Conservation (phyloP, 2,888 invertebrate species). For the Acleris holmiana region DNA sequence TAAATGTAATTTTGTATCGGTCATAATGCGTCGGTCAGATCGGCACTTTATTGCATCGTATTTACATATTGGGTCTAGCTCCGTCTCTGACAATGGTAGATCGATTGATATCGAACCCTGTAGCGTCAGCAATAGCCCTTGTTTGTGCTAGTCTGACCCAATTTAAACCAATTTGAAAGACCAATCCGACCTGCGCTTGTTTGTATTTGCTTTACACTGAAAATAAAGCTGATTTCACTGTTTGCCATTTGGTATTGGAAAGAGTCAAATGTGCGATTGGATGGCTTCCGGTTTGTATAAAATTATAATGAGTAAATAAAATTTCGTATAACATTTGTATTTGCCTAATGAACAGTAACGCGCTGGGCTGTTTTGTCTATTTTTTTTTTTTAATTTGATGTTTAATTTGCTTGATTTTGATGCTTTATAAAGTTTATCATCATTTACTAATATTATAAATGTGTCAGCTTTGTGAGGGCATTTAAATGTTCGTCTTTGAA, state of each 20-base stretch:
- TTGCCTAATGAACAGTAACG: neutral
- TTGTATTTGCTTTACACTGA: constrained; percentile 69
- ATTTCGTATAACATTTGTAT: constrained; percentile 8
- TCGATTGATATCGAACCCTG: constrained; percentile 56
- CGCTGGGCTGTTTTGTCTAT: neutral
- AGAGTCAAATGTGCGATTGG: constrained; percentile 12
- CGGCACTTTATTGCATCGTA: constrained; percentile 19
- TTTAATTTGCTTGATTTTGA: no score
- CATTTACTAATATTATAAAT: no score
- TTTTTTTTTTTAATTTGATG: no score
- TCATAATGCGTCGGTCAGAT: no score
- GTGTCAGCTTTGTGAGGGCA: no score
- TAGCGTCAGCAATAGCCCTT: constrained; percentile 65
- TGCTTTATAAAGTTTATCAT: no score
- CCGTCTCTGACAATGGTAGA: constrained; percentile 53
- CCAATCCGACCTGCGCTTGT: constrained; percentile 75
- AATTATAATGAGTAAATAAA: constrained; percentile 8
- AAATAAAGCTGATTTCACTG: constrained; percentile 68
- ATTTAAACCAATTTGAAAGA: constrained; percentile 77
- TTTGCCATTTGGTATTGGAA: constrained; percentile 53
- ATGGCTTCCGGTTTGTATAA: constrained; percentile 8
- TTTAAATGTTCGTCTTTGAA: no score
- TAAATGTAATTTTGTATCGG: no score
- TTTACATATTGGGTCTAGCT: constrained; percentile 21
- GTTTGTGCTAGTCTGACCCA: constrained; percentile 76